Percentiles rank a stretch among this genome's conserved stretches.
phyloP scores from a whole-genome alignment of 30 jellyfish, hydroid and myxozoan genomes.

The Hydra vulgaris region DNA sequence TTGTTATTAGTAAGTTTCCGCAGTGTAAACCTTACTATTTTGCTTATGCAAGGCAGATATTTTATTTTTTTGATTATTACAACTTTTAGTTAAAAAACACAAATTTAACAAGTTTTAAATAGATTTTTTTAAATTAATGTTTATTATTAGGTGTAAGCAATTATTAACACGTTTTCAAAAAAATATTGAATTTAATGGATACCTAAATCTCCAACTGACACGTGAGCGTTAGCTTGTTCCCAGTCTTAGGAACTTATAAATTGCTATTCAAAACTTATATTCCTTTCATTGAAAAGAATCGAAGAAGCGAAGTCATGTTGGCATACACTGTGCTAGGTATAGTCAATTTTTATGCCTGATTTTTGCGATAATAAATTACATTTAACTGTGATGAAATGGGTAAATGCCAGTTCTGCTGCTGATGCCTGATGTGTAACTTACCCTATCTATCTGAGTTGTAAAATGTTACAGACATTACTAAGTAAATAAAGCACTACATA shows the following conservation, averaged over 20 bases:
- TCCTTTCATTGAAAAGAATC: neutral
- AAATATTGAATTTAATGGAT: too few species aligned
- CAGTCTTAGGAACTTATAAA: neutral
- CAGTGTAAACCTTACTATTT: too few species aligned
- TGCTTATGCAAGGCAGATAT: neutral
- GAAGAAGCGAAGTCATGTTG: neutral
- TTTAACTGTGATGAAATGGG: slow-evolving; percentile 35
- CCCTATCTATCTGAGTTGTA: slow-evolving; percentile 23
- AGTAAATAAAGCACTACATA: neutral
- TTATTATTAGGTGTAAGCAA: too few species aligned
- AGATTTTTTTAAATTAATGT: too few species aligned
- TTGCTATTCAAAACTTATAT: neutral
- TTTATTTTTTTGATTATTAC: too few species aligned
- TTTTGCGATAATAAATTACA: neutral
- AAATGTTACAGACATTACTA: neutral
- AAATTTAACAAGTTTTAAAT: too few species aligned
- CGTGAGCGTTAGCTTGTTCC: neutral
- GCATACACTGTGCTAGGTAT: neutral
- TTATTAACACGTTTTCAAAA: too few species aligned
- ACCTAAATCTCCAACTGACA: neutral
- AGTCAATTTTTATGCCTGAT: too few species aligned
- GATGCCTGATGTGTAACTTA: slow-evolving; percentile 24
- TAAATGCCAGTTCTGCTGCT: slow-evolving; percentile 60
- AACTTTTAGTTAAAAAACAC: too few species aligned
- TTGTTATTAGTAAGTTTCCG: too few species aligned